phyloP scores from a whole-genome alignment of 2,888 invertebrate species.

The Leptinotarsa peninsularis region DNA sequence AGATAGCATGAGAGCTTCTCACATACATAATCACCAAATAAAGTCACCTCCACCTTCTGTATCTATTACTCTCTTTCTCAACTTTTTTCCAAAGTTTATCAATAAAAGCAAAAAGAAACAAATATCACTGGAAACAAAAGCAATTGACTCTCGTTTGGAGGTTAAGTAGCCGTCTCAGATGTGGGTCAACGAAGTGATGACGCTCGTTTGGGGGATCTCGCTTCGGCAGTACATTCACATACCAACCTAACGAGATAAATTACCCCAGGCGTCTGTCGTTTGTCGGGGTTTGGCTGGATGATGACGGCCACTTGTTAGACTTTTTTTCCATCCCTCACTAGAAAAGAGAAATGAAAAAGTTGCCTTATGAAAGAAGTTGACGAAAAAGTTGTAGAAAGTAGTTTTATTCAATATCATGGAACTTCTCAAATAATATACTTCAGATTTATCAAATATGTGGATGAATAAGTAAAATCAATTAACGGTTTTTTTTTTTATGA shows the following conservation, averaged over 20 bases:
- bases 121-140: background rate
- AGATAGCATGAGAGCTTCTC: too few species aligned
- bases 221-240: constrained; percentile 5
- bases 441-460: too few species aligned
- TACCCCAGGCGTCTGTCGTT: background rate
- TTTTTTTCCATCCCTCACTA: background rate
- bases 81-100: background rate
- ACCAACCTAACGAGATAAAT: constrained; percentile 11
- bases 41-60: too few species aligned
- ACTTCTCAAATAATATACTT: too few species aligned
- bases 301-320: constrained; percentile 4
- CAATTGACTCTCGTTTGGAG: constrained; percentile 10
- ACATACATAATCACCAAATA: too few species aligned
- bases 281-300: background rate
- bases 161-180: background rate
- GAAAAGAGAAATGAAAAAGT: background rate
- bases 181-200: constrained; percentile 1
- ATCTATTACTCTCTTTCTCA: too few species aligned
- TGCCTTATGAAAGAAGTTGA: too few species aligned
- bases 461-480: too few species aligned
- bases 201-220: background rate
- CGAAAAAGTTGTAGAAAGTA: too few species aligned
- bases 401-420: too few species aligned
- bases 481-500: too few species aligned
- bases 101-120: background rate